These are phyloP conservation scores for Limnephilus rhombicus DNA, from an alignment of 2,888 invertebrate species.

Conservation along the genomic window DNA sequence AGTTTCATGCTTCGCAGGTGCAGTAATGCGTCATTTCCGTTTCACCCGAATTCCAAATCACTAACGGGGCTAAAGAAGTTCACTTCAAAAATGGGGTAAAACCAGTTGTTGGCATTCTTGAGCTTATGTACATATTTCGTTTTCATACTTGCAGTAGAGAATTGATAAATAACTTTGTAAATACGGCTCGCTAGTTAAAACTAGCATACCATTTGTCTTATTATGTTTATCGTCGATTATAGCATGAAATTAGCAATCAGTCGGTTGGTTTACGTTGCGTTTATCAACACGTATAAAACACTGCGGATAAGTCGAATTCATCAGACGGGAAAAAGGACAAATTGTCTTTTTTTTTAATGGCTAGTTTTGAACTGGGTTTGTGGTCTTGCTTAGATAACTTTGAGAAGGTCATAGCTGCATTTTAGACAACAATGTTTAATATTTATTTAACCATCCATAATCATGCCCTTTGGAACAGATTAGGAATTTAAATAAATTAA, in stretches of 20 bases:
- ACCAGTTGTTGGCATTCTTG: no score
- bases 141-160: neutral
- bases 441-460: no score
- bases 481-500: no score
- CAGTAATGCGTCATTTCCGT: no score
- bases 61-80: no score
- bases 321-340: neutral
- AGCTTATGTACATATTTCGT: neutral
- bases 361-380: neutral
- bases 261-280: neutral
- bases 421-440: no score
- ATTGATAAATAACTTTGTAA: neutral
- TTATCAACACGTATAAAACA: neutral
- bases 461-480: no score
- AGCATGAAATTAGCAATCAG: neutral
- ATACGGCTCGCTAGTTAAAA: neutral
- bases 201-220: neutral
- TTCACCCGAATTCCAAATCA: no score
- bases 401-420: no score
- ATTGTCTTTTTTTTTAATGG: neutral
- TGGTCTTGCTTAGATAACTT: no score
- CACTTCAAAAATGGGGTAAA: no score
- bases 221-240: neutral
- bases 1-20: no score
- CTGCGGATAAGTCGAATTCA: neutral